Conservation (phyloP, 1,140 invertebrate genomes). For the Drosophila varians region DNA sequence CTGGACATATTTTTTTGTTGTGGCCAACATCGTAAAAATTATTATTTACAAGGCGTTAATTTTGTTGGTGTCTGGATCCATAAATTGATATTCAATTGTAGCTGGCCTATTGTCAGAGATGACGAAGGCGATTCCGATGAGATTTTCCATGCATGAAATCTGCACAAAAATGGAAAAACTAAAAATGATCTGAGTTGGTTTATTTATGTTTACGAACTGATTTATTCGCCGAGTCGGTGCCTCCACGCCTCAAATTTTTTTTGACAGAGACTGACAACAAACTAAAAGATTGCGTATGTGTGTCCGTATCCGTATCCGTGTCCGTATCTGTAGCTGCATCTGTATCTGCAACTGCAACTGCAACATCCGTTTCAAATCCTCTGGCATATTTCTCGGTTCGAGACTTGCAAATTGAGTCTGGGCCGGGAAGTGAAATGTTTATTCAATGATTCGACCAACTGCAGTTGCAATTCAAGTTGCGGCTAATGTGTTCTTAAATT, state of each 20-base stretch:
- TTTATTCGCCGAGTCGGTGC: conserved; percentile 46
- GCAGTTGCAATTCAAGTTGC: conserved; percentile 22
- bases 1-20: conserved; percentile 22
- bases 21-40: conserved; percentile 63
- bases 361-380: conserved; percentile 58
- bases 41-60: conserved; percentile 68
- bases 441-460: not conserved
- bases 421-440: conserved; percentile 6
- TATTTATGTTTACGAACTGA: conserved; percentile 76
- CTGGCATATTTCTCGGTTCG: conserved; percentile 34
- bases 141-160: conserved; percentile 52
- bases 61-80: conserved; percentile 47
- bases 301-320: not conserved
- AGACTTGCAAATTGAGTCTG: conserved; percentile 10
- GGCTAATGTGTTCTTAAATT: conserved; percentile 46
- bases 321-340: conserved; percentile 17
- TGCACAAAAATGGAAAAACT: conserved; percentile 38
- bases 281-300: not conserved
- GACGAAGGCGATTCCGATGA: conserved; percentile 30
- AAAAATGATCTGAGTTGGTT: conserved; percentile 60
- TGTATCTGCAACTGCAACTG: conserved; percentile 33
- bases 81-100: conserved; percentile 50
- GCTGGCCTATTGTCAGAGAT: conserved; percentile 36
- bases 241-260: conserved; percentile 62
- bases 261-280: conserved; percentile 49